These are phyloP conservation scores for Caligus rogercresseyi DNA, from an alignment of 1,140 invertebrate species.

Conservation along the genomic window DNA sequence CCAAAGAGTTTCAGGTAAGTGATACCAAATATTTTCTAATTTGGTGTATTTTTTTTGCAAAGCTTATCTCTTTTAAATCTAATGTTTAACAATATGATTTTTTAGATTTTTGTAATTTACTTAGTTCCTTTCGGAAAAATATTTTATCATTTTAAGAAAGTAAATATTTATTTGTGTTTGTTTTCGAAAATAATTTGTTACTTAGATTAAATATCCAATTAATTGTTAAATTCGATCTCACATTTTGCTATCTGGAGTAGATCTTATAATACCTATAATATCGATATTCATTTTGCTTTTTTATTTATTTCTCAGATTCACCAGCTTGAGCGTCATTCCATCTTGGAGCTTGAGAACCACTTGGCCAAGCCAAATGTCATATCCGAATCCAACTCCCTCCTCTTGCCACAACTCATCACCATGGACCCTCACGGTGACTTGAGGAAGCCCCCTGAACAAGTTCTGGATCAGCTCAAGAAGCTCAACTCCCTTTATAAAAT, in stretches of 20 bases:
- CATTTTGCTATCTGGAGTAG: no score
- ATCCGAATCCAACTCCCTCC: constrained; percentile 68
- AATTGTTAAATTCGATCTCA: no score
- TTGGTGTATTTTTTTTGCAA: neutral
- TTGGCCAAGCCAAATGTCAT: constrained; percentile 63
- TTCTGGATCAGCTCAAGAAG: constrained; percentile 60
- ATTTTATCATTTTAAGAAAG: no score
- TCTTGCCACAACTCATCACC: constrained; percentile 46
- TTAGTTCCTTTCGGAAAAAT: no score
- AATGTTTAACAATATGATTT: no score
- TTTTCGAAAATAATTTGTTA: no score
- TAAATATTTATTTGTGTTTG: no score
- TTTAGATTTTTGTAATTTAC: no score
- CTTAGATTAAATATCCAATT: no score
- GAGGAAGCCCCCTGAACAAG: constrained; percentile 50
- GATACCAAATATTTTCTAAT: neutral
- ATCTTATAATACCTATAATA: no score
- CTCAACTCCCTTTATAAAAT: constrained; percentile 58
- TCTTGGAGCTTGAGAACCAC: constrained; percentile 81
- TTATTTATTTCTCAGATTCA: neutral
- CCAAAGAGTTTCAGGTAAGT: neutral
- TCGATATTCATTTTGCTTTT: no score
- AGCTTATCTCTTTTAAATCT: no score
- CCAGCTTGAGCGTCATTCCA: constrained; percentile 51
- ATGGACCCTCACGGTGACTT: constrained; percentile 66